Evolutionary conservation across 1,140 invertebrate genomes (phyloP), one percentile per base, ranked within the genome.

Genomic region (Dysdera silvatica): DNA sequence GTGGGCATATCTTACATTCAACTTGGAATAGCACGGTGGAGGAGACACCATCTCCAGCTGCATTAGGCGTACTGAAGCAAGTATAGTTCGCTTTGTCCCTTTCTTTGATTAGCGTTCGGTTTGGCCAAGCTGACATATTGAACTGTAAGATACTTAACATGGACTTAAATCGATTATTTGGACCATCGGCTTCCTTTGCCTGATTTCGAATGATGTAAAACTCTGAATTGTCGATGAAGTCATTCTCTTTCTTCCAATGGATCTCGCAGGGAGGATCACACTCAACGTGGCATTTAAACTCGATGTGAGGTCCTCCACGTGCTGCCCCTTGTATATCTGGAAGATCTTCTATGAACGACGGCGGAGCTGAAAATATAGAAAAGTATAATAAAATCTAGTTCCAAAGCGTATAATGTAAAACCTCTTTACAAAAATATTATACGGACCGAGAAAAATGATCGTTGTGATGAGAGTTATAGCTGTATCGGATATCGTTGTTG

Each of bases 251-350:
- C 48, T 84, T 79, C 91, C 91, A 95, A 14, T 84, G 79, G 43
- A 95, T 85, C 32, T 83, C 82, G 74, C 91, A 94, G 12, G 87
- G 32, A 0, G 91, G 90, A 6, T 84, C 87, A 73, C 91, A 94
- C 72, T 95, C 90, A 23, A 94, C 87, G 67, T 87, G 83, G 74
- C 91, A 95, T 6, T 86, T 86, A 10, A 93, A 80, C 53, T 82
- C 88, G 43, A 91, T 86, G 71, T 87, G 84, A 45, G 81, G 79
- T 12, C 82, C 82, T 70, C 84, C 86, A 74, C 84, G 86, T 10
- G 87, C 79, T 24, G 82, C 87, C n/a, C 88, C 89, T 65, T 82
- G 84, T 77, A 88, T 89, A 1, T 84, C 85, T n/a, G 82, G 83
- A 58, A 91, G 81, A 37, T 86, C 84, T 67, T 85, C 84, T 63